Conservation (phyloP, 2,797 vertebrate species). For the Chelmon rostratus region DNA sequence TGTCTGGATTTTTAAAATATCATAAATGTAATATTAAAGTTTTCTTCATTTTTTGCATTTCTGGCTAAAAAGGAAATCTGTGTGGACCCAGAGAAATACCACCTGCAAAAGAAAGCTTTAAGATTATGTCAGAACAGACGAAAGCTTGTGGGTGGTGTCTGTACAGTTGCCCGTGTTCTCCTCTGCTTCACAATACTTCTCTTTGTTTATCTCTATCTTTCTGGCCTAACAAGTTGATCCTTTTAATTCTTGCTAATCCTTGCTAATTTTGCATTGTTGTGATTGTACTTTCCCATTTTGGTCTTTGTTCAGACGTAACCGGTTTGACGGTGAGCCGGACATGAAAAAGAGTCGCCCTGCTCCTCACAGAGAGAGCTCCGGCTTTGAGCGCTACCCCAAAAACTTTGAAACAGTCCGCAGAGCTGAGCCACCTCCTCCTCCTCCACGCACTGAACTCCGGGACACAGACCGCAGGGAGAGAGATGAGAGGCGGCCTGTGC, state of each 20-base stretch:
- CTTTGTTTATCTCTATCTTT: not conserved
- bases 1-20: too few species aligned
- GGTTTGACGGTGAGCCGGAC: slow-evolving; percentile 93
- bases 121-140: not conserved
- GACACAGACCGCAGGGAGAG: slow-evolving; percentile 93
- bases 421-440: slow-evolving; percentile 85
- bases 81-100: not conserved
- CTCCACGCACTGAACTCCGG: slow-evolving; percentile 88
- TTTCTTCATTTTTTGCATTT: not conserved
- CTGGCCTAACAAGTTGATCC: not conserved
- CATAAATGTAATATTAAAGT: not conserved
- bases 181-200: not conserved
- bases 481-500: slow-evolving; percentile 88
- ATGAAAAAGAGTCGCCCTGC: slow-evolving; percentile 92
- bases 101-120: not conserved
- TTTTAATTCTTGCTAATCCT: not conserved
- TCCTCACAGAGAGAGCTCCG: slow-evolving; percentile 88
- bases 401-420: slow-evolving; percentile 91
- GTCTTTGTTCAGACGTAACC: slow-evolving; percentile 86
- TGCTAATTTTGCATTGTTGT: not conserved
- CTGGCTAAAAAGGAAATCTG: not conserved
- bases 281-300: not conserved
- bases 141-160: not conserved
- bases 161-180: not conserved
- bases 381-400: slow-evolving; percentile 94